Base-by-base conservation (phyloP, 2,113 vertebrate species). In the Passer montanus region DNA sequence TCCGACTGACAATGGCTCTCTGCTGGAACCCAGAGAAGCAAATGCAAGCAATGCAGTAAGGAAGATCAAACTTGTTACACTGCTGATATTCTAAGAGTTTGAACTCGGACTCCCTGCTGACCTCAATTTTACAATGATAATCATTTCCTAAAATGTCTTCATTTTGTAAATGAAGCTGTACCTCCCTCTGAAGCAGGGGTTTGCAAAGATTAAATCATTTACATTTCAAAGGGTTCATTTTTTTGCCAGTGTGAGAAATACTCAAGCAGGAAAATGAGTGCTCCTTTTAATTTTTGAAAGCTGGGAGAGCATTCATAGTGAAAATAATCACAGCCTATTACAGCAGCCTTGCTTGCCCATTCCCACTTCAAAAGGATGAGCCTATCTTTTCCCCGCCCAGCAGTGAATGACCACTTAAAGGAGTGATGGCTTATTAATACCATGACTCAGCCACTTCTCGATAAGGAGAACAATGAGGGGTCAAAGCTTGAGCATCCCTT, bases 371-470 rank as follows among this genome's bases (percentile, higher is more conserved):
- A 94, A 97, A 97, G 92, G 95, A 97, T 88, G 91, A 95, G 93
- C 93, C 91, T 95, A 92, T 90, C 97, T 97, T 96, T 82, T 93
- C 86, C 91, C 87, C 92, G 28, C 87, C 90, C 94, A 92, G 81
- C 92, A 74, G 55, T 97, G 82, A 96, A 92, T 94, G 97, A 97
- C 97, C 96, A 95, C 89, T 95, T 98, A 92, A 96, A 67, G 97
- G 98, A 98, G 95, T 98, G 97, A 98, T 98, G 98, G 98, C 96
- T 98, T 97, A 98, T 96, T 96, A 95, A 97, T 98, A 97, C 90
- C 96, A 85, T 98, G 98, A 99, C 97, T 95, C 97, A 98, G 94
- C 90, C 93, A 94, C 96, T 98, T 97, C 98, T 98, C 93, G 97
- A 94, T 97, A 97, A 84, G 92, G 47, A 96, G 93, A 83, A 81